Base-by-base conservation (phyloP, 1,140 invertebrate species). In the Lamellibrachia luymesi region DNA sequence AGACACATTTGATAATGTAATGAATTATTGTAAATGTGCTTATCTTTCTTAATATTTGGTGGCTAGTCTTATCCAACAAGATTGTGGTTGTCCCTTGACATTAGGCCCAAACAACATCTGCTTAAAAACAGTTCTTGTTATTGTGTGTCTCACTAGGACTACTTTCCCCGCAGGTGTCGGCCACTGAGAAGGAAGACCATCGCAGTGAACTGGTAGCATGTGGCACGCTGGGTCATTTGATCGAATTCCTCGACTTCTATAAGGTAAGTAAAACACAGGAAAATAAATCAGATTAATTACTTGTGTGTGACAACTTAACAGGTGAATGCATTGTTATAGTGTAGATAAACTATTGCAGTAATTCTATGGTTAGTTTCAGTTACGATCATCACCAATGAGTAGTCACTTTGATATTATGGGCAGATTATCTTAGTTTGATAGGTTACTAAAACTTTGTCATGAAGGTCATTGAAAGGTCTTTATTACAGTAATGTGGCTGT, bases 141-240 rank as follows among this genome's bases (percentile, higher is more conserved):
- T 38, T 1, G 38, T 38, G 38, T 38, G 38, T 38, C 38, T 38
- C 38, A 38, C 38, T 38, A 38, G 38, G 38, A 38, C 25, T 25
- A 27, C 25, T 90, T 25, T 10, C 25, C 13, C 51, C 4, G n/a
- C 91, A 51, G 91, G 91, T 52, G 13, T 91, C 51, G 13, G 5
- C 5, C 91, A 6, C 10, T 1, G 50, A 91, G 0, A 51, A 91
- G 91, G 50, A 91, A 50, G 50, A 51, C 13, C 51, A 52, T 25
- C 91, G 50, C 2, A 51, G 91, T 91, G 91, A 91, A 25, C 17
- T 91, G 51, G 91, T 91, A 25, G 50, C 91, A 22, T 91, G 64
- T 22, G 64, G 64, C 2, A 80, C 17, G 2, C 64, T 22, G 64
- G 64, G 64, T 4, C 64, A 80, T 17, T 22, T 80, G 13, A 80